Conservation (phyloP, 64 coral and sea anemone species). For the Hydrozoanthus tunicans region DNA sequence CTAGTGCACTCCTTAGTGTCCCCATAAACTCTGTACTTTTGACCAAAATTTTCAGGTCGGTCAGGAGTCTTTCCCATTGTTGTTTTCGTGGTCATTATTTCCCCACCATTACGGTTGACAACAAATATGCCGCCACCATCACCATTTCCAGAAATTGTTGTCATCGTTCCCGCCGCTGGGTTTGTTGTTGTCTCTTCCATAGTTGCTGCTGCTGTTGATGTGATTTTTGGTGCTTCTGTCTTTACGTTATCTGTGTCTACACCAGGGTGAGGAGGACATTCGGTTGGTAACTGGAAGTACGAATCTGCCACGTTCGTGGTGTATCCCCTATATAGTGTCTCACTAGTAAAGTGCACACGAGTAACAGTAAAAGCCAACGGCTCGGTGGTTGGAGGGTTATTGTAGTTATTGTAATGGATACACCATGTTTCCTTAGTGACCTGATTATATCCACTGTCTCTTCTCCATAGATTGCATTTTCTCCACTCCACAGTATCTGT, state of each 20-base stretch:
- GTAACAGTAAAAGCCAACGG: not conserved
- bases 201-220: too few relatives aligned
- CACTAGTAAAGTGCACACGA: not conserved
- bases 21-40: slow-evolving; percentile 6
- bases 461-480: not conserved
- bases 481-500: slow-evolving; percentile 34
- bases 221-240: not conserved
- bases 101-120: too few relatives aligned
- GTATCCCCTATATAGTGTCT: slow-evolving; percentile 38
- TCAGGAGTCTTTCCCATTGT: not conserved
- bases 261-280: not conserved
- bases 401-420: slow-evolving; percentile 9
- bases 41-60: not conserved
- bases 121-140: not conserved
- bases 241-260: not conserved
- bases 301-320: not conserved
- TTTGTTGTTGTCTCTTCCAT: not conserved
- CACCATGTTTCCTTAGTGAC: slow-evolving; percentile 27
- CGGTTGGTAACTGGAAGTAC: not conserved
- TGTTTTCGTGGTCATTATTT: too few relatives aligned
- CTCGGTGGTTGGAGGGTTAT: slow-evolving; percentile 3
- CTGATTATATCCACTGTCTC: slow-evolving; percentile 16
- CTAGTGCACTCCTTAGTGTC: not conserved
- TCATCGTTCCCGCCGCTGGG: too few relatives aligned
- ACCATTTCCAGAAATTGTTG: not conserved